phyloP scores from a whole-genome alignment of 1,140 invertebrate species.

The Ylistrum balloti region DNA sequence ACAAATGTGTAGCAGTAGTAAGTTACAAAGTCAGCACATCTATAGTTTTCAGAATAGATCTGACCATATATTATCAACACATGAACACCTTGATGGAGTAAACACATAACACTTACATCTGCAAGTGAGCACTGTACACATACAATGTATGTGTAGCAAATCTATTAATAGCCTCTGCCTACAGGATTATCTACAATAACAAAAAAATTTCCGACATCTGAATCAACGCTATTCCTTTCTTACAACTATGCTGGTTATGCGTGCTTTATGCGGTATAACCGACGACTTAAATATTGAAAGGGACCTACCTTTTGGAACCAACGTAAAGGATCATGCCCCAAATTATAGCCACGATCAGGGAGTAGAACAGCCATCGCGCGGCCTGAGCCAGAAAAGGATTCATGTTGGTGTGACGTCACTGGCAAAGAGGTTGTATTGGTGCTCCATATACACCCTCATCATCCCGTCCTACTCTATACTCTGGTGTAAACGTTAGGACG shows the following conservation, averaged over 20 bases:
- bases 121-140: background rate
- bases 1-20: too few relatives aligned
- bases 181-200: background rate
- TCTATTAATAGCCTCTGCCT: background rate
- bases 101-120: background rate
- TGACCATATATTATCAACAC: too few relatives aligned
- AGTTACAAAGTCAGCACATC: too few relatives aligned
- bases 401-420: conserved; percentile 14
- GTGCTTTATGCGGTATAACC: too few relatives aligned
- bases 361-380: background rate
- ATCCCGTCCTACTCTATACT: background rate
- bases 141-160: background rate
- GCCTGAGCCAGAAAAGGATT: conserved; percentile 28
- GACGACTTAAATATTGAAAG: background rate
- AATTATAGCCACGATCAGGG: background rate
- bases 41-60: too few relatives aligned
- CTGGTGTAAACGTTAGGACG: background rate
- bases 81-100: too few relatives aligned
- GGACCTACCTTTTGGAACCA: background rate
- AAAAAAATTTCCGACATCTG: background rate
- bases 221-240: too few relatives aligned
- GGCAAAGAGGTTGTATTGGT: background rate
- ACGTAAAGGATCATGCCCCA: conserved; percentile 17
- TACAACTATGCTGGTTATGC: too few relatives aligned
- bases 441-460: background rate